phyloP scores from a whole-genome alignment of 2,888 invertebrate genomes.

The Embidobia sp. region DNA sequence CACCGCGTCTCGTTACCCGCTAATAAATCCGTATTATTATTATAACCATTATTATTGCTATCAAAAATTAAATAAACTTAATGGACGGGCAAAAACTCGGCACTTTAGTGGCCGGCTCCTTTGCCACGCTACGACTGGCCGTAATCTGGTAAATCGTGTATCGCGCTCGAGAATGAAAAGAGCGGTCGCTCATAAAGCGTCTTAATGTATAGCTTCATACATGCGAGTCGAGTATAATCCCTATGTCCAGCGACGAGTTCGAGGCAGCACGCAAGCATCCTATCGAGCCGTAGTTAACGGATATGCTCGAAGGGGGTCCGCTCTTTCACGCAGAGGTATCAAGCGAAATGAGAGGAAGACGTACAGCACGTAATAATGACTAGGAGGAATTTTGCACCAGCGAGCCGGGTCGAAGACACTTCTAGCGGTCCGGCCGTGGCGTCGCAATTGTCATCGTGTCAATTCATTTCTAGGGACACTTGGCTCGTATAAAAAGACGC shows the following conservation, averaged over 20 bases:
- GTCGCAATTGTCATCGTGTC: conserved; percentile 40
- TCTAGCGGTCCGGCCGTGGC: no score
- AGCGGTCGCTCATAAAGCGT: conserved; percentile 63
- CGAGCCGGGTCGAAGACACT: conserved; percentile 39
- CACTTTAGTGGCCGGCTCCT: conserved; percentile 55
- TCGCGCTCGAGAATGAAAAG: conserved; percentile 63
- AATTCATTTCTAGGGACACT: conserved; percentile 24
- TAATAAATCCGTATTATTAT: conserved; percentile 59
- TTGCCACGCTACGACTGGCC: conserved; percentile 46
- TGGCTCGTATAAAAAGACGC: conserved; percentile 8
- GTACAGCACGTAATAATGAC: conserved; percentile 58
- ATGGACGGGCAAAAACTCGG: conserved; percentile 55
- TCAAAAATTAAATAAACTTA: conserved; percentile 63
- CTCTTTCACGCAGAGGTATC: conserved; percentile 61
- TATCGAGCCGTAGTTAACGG: conserved; percentile 62
- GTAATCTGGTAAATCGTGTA: conserved; percentile 64
- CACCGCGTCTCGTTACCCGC: conserved; percentile 30
- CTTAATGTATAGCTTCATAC: conserved; percentile 62
- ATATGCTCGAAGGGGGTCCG: conserved; percentile 65
- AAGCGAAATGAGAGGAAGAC: conserved; percentile 57
- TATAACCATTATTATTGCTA: conserved; percentile 48
- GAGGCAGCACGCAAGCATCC: conserved; percentile 61
- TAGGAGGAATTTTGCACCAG: conserved; percentile 48
- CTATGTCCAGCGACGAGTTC: conserved; percentile 55
- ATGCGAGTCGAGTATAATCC: conserved; percentile 63